These are phyloP conservation scores for Thyatira batis DNA, from an alignment of 2,888 invertebrate genomes.

Conservation along the genomic window DNA sequence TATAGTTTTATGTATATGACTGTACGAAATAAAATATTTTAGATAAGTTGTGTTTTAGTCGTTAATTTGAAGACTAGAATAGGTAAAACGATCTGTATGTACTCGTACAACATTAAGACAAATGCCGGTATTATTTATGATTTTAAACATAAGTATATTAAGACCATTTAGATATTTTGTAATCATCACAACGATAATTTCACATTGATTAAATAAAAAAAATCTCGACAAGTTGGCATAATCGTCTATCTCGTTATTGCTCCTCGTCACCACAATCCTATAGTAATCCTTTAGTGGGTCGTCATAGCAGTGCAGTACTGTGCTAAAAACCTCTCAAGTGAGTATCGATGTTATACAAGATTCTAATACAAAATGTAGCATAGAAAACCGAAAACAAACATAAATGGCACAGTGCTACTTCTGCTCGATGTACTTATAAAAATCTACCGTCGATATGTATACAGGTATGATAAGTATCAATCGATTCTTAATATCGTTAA, in stretches of 20 bases:
- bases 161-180: too few relatives aligned
- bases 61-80: slow-evolving; percentile 67
- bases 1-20: slow-evolving; percentile 42
- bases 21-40: slow-evolving; percentile 43
- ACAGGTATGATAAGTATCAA: background rate
- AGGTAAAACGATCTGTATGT: slow-evolving; percentile 35
- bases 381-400: slow-evolving; percentile 22
- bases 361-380: background rate
- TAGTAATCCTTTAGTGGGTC: too few relatives aligned
- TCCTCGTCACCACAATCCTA: too few relatives aligned
- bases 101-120: slow-evolving; percentile 21
- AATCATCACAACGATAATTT: too few relatives aligned
- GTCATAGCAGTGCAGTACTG: background rate
- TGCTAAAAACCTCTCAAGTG: background rate
- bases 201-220: too few relatives aligned
- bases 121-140: slow-evolving; percentile 1
- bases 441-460: slow-evolving; percentile 19
- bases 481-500: background rate
- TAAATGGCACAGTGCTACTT: slow-evolving; percentile 44
- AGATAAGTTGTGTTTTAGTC: slow-evolving; percentile 42
- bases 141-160: too few relatives aligned
- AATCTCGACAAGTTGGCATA: too few relatives aligned
- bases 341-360: background rate
- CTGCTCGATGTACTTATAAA: slow-evolving; percentile 20
- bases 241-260: too few relatives aligned